Evolutionary conservation across 2,797 vertebrate species (phyloP), one percentile per base, ranked within the genome.

Genomic region (Kryptolebias ocellatus): DNA sequence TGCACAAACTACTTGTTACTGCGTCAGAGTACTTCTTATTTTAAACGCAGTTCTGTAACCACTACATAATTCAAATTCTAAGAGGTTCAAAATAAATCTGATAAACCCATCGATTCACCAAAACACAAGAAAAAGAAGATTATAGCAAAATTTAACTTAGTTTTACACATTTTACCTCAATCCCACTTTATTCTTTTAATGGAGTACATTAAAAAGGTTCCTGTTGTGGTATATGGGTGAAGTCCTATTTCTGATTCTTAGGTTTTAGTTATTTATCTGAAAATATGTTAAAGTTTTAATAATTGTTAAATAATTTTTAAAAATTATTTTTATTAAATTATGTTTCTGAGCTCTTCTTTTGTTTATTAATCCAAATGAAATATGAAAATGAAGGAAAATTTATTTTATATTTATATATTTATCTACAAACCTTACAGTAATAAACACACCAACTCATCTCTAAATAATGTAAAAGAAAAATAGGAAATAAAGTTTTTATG

Each of bases 111-210:
- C 16, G 20, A 42, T 34, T 56, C 17, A 53, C 11, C 14, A 15
- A 53, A 56, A 45, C 12, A 46, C 5, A 57, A 24, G 31, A 58
- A 47, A 59, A 46, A n/a, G 10, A 27, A 27, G 16, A 57, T 24
- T 44, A 20, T 3, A 7, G 16, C 18, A 5, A 6, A 4, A 14
- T 47, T 46, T 4, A 31, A n/a, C 37, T 57, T 17, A 16, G 53
- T 66, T 66, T 45, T 34, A 65, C 50, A 68, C 27, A 9, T 70
- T 72, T 67, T 74, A 83, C 61, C 64, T 84, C 74, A 66, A 5
- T 20, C 11, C 15, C 12, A 9, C 17, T 16, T 44, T 49, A n/a
- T 82, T 78, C 8, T 4, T 44, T 17, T 37, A 70, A 52, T 75
- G 1, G 20, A 58, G 64, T 12, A 11, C 0, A 74, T 42, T 2